These are phyloP conservation scores for Axinella damicornis DNA, from an alignment of 37 sponge, comb jelly and placozoan genomes.

Conservation along the genomic window DNA sequence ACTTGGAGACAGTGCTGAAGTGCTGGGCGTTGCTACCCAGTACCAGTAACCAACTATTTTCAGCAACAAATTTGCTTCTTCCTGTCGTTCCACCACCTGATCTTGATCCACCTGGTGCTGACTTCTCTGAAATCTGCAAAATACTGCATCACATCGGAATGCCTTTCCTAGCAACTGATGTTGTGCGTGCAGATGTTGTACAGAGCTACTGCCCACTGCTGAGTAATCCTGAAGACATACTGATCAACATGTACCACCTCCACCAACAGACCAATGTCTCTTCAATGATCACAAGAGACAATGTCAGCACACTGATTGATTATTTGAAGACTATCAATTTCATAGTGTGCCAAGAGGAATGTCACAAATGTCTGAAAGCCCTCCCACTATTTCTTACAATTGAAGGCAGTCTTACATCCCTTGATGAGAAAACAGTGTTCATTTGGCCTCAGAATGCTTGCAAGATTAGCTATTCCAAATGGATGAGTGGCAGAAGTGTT, in stretches of 20 bases:
- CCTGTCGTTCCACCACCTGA: conserved; percentile 10
- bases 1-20: not conserved
- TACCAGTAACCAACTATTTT: conserved; percentile 21
- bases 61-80: not conserved
- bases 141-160: conserved; percentile 1
- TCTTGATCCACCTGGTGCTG: not conserved
- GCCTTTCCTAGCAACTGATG: conserved; percentile 29
- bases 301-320: conserved; percentile 10
- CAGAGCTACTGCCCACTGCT: conserved; percentile 22
- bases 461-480: conserved; percentile 23
- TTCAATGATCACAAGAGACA: not conserved
- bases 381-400: conserved; percentile 62
- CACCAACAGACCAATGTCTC: not conserved
- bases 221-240: conserved; percentile 1
- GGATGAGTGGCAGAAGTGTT: not conserved
- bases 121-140: not conserved
- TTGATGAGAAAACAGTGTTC: conserved; percentile 19
- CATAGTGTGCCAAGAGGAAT: not conserved
- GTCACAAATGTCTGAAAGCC: not conserved
- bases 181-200: not conserved
- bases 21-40: conserved; percentile 47
- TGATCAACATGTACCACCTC: conserved; percentile 18
- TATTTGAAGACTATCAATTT: conserved; percentile 42
- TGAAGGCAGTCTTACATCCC: conserved; percentile 3
- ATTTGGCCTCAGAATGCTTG: conserved; percentile 36